Base-by-base conservation (phyloP, 2,113 vertebrate genomes). In the Terrapene triunguis region DNA sequence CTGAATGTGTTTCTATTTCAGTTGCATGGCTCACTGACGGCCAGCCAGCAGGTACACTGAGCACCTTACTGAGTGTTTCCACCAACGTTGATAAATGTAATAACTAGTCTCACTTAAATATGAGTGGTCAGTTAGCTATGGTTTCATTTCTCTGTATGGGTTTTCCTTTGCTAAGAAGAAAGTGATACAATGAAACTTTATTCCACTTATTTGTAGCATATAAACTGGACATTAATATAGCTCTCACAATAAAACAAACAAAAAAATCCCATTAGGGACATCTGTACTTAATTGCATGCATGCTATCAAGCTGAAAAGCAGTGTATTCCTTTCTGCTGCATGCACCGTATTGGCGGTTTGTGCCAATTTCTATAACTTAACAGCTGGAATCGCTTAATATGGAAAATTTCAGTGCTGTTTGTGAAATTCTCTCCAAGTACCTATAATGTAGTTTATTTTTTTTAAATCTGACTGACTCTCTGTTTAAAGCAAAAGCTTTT, bases 171-270 rank as follows among this genome's bases (percentile, higher is more conserved):
- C 3, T 62, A 89, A 86, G 29, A 83, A 89, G 91, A n/a, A 74
- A 69, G 4, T n/a, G n/a, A 79, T 80, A 48, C 80, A 80, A 57
- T 55, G 10, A 89, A 89, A 87, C 53, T 44, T 35, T 88, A 29
- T 25, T 80, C 44, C 62, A 86, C 19, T 35, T 27, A 38, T 16
- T 16, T 65, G 14, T 38, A 44, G n/a, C 27, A 80, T 44, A 79
- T 65, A 86, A 80, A 84, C 25, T 24, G 92, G 27, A 21, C 13
- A 76, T 47, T 17, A 85, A 89, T 5, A 17, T 38, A 96, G 78
- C 62, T 4, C 11, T 59, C 22, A 24, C n/a, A 69, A 8, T 9
- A 65, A 32, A 35, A 8, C 10, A 76, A 47, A 22, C 82, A 85
- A 83, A 78, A n/a, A 4, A 21, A 84, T 0, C 1, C 35, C 2